A percentile compares a stretch with the other conserved stretches of the same genome.
Evolutionary conservation across 2,113 vertebrate species (phyloP).

Genomic region (Strix aluco): DNA sequence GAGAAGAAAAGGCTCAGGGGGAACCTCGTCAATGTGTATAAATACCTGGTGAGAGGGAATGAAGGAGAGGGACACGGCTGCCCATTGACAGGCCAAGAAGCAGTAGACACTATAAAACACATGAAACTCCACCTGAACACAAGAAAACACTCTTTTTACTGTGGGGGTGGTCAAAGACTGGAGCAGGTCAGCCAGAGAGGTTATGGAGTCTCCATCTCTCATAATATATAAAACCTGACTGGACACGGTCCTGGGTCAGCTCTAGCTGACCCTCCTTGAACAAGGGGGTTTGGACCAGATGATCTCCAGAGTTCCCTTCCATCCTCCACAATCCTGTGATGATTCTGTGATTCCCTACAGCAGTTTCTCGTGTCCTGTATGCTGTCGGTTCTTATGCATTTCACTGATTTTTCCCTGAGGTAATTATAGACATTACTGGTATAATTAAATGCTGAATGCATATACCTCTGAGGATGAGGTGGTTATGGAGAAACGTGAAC

Average conservation of each 20-base stretch:
- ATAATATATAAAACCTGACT: background rate
- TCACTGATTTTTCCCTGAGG: background rate
- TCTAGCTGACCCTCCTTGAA: background rate
- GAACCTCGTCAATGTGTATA: background rate
- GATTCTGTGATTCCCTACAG: background rate
- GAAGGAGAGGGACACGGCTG: background rate
- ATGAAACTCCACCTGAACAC: background rate
- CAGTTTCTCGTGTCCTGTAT: background rate
- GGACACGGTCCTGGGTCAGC: fast-evolving
- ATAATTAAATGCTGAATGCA: background rate
- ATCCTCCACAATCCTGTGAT: background rate
- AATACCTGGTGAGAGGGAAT: background rate
- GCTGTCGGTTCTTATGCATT: background rate
- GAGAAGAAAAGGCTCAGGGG: background rate
- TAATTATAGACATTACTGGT: background rate
- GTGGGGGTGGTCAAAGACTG: background rate
- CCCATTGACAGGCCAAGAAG: background rate
- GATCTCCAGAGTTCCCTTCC: background rate
- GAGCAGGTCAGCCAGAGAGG: background rate
- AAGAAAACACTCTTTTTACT: background rate
- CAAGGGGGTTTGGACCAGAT: background rate
- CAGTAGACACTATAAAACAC: background rate
- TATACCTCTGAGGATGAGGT: background rate
- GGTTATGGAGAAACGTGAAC: background rate
- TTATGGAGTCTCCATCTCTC: background rate